Conservation (phyloP, 1,140 invertebrate species). For the Achroia grisella region DNA sequence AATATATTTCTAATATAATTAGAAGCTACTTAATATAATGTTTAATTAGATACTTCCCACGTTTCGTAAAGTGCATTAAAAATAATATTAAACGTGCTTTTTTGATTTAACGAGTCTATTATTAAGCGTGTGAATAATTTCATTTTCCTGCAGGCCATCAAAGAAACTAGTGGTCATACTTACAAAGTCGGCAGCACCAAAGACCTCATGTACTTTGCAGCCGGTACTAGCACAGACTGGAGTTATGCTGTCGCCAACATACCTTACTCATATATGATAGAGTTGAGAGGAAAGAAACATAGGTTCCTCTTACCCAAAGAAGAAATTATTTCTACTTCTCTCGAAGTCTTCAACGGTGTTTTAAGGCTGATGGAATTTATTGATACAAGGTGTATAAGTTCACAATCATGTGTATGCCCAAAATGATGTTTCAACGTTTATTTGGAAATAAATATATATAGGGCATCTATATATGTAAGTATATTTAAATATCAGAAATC, state of each 20-base stretch:
- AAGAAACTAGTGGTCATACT: constrained; percentile 33
- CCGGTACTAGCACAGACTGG: constrained; percentile 82
- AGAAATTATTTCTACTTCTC: constrained; percentile 77
- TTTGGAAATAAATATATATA: too few species aligned
- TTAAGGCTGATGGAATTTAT: constrained; percentile 73
- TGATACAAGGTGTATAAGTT: constrained; percentile 27
- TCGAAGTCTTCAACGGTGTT: constrained; percentile 78
- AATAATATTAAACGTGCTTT: too few species aligned
- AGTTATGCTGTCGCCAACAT: constrained; percentile 76
- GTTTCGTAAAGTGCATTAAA: too few species aligned
- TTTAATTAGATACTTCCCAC: too few species aligned
- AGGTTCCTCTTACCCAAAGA: constrained; percentile 82
- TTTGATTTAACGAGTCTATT: too few species aligned
- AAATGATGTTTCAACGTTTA: too few species aligned
- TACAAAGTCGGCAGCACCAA: constrained; percentile 62
- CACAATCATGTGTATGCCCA: constrained; percentile 54
- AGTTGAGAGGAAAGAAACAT: constrained; percentile 77
- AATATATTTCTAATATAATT: too few species aligned
- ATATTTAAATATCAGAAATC: too few species aligned
- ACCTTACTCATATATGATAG: constrained; percentile 80
- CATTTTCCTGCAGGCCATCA: constrained; percentile 36
- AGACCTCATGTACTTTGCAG: constrained; percentile 70
- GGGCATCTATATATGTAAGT: too few species aligned
- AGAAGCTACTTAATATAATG: too few species aligned
- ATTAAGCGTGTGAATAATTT: too few species aligned